These are phyloP conservation scores for Betta splendens DNA, from an alignment of 2,797 vertebrate genomes.

Conservation along the genomic window DNA sequence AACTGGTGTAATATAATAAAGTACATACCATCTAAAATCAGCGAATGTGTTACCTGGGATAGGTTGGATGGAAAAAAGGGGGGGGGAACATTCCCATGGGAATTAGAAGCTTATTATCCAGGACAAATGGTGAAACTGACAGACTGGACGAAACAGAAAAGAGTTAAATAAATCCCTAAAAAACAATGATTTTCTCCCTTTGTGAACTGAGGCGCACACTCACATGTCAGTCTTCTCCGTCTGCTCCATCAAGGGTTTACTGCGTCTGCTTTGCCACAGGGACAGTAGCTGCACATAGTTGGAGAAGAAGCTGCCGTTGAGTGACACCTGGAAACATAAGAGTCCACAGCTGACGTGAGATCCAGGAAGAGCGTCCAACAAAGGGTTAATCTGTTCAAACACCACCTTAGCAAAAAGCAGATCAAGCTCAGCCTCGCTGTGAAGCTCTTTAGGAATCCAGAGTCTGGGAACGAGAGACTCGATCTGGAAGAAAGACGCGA, in stretches of 20 bases:
- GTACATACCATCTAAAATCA: too few relatives aligned
- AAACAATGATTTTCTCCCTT: not conserved
- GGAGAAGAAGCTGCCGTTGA: constrained; percentile 76
- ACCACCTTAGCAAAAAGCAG: constrained; percentile 73
- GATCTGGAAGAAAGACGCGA: constrained; percentile 57
- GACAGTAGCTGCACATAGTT: constrained; percentile 79
- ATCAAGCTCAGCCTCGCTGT: constrained; percentile 61
- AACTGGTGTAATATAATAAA: too few relatives aligned
- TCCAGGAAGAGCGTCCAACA: not conserved
- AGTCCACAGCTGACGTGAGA: too few relatives aligned
- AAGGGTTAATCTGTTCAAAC: not conserved
- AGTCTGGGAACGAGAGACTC: constrained; percentile 72
- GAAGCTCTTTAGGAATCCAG: constrained; percentile 45
- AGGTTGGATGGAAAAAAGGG: constrained; percentile 79
- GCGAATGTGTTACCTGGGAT: constrained; percentile 74
- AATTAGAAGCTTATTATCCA: constrained; percentile 72
- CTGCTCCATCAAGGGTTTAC: constrained; percentile 57
- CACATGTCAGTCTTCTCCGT: constrained; percentile 58
- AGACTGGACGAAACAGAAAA: constrained; percentile 60
- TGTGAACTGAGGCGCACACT: constrained; percentile 26
- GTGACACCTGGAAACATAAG: constrained; percentile 68
- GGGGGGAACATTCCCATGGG: constrained; percentile 82
- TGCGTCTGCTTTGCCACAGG: constrained; percentile 70
- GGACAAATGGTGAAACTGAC: constrained; percentile 69
- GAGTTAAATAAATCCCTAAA: constrained; percentile 1